A percentile compares a stretch with the other conserved stretches of the same genome.
phyloP scores from a whole-genome alignment of 2,797 vertebrate genomes.

The Tauraco hartlaubi region DNA sequence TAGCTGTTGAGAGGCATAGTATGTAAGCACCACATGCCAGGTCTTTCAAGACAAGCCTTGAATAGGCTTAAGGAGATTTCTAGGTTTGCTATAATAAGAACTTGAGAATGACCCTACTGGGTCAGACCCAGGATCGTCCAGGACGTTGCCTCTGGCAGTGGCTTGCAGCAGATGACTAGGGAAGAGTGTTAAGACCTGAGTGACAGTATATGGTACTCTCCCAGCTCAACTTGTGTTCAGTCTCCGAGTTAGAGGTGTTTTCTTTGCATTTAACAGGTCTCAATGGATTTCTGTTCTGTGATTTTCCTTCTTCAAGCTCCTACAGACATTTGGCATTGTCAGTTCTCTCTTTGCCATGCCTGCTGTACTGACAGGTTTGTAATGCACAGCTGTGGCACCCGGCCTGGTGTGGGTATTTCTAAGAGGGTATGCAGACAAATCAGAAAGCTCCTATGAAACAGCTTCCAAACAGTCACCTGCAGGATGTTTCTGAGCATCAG shows the following conservation, averaged over 20 bases:
- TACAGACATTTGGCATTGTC: neutral
- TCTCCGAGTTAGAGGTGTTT: neutral
- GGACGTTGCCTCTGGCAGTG: too few species aligned
- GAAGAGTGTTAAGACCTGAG: accelerated
- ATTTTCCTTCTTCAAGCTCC: neutral
- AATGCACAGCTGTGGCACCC: neutral
- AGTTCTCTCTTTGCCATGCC: neutral
- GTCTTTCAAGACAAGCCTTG: neutral
- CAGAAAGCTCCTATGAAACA: neutral
- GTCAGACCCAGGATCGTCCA: neutral
- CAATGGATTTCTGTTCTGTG: neutral
- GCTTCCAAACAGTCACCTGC: neutral
- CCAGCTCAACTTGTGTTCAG: neutral
- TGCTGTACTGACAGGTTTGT: neutral
- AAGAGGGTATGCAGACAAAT: neutral
- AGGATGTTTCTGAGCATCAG: neutral
- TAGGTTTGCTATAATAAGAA: neutral
- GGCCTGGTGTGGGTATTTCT: neutral
- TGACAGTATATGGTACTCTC: neutral
- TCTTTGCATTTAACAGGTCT: neutral
- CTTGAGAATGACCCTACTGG: neutral
- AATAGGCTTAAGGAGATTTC: neutral
- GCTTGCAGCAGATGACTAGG: neutral
- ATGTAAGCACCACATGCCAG: neutral
- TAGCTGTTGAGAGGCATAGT: neutral